Conservation (phyloP, 2,113 vertebrate genomes). For the Australoheros scitulus region DNA sequence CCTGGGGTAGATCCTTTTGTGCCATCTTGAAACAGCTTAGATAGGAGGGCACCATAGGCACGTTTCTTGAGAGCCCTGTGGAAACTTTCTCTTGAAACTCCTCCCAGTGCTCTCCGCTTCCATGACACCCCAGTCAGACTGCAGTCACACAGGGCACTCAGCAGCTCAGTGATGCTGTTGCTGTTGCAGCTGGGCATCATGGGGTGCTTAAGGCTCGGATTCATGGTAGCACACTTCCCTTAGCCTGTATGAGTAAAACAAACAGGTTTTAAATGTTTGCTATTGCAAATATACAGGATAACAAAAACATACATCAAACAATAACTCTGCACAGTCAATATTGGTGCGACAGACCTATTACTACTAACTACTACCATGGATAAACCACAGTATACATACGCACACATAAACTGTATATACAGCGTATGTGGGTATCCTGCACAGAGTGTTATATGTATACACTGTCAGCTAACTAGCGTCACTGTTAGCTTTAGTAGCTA, state of each 20-base stretch:
- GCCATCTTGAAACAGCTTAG: slow-evolving; percentile 86
- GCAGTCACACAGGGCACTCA: slow-evolving; percentile 87
- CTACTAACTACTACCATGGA: neutral
- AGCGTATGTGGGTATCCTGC: neutral
- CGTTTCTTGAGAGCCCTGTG: slow-evolving; percentile 82
- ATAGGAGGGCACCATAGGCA: slow-evolving; percentile 86
- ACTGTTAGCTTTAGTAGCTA: slow-evolving; percentile 2
- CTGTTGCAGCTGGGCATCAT: slow-evolving; percentile 37
- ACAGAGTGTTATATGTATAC: neutral
- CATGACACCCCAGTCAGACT: slow-evolving; percentile 85
- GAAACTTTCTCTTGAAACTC: slow-evolving; percentile 77
- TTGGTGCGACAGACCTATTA: neutral
- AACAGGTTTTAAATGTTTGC: neutral
- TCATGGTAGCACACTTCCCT: slow-evolving; percentile 43
- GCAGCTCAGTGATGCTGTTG: slow-evolving; percentile 87
- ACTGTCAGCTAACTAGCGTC: slow-evolving; percentile 5
- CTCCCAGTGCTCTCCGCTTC: slow-evolving; percentile 76
- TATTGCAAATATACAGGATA: neutral
- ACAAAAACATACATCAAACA: neutral
- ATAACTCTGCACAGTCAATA: neutral
- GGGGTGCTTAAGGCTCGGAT: neutral
- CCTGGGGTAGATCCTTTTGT: slow-evolving; percentile 9
- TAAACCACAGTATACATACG: neutral
- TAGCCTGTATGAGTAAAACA: slow-evolving; percentile 24
- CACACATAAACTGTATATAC: neutral